phyloP scores from a whole-genome alignment of 2,797 vertebrate genomes.

The Petrocephalus schoutedeni region DNA sequence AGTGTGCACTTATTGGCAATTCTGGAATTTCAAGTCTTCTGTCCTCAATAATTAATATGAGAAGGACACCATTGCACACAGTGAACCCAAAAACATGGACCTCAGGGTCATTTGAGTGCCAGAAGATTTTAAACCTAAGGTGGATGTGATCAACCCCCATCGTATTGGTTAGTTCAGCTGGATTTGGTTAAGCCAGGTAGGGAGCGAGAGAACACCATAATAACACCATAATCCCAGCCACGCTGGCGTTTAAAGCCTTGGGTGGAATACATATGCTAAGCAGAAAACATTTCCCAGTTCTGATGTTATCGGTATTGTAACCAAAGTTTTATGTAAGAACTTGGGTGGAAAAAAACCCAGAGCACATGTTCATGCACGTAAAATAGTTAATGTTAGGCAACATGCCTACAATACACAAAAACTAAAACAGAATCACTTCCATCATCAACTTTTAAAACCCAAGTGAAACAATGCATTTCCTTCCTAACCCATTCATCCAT shows the following conservation, averaged over 20 bases:
- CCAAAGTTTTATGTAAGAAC: not conserved
- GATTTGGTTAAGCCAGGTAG: not conserved
- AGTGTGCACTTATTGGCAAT: not conserved
- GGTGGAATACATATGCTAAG: not conserved
- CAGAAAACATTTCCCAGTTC: not conserved
- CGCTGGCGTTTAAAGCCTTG: not conserved
- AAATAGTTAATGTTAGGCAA: not conserved
- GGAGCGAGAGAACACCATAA: not conserved
- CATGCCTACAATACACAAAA: not conserved
- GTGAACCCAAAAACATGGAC: not conserved
- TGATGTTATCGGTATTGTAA: not conserved
- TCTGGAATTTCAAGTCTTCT: not conserved
- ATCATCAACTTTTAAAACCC: not conserved
- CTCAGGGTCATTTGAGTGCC: not conserved
- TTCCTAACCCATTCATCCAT: not conserved
- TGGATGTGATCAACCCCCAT: not conserved
- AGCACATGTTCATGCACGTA: not conserved
- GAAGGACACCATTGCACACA: not conserved
- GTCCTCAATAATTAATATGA: not conserved
- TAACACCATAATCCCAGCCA: not conserved
- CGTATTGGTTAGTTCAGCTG: not conserved
- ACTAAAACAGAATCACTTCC: not conserved
- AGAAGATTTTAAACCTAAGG: not conserved
- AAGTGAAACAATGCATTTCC: not conserved
- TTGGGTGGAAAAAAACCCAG: too few species aligned